Evolutionary conservation across 2,888 invertebrate genomes (phyloP).

Genomic region (Rhagium mordax): DNA sequence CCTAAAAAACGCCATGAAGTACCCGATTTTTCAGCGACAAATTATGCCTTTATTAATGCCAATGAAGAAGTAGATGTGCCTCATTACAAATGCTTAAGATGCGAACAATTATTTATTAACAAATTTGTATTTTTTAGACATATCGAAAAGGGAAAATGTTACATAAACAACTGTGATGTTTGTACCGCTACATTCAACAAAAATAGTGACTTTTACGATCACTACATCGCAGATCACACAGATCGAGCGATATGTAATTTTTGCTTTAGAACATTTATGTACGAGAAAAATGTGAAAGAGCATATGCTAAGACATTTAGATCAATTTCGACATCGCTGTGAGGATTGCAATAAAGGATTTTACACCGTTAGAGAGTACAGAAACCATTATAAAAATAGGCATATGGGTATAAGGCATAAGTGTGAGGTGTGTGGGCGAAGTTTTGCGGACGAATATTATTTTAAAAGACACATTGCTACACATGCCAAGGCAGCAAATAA

Average conservation of each 20-base stretch:
- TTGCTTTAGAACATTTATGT: conserved; percentile 69
- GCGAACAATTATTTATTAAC: conserved; percentile 68
- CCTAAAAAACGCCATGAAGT: conserved; percentile 63
- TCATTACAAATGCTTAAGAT: conserved; percentile 67
- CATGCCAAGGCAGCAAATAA: conserved; percentile 60
- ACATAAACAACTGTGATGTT: conserved; percentile 67
- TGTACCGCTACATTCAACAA: conserved; percentile 64
- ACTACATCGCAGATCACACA: conserved; percentile 64
- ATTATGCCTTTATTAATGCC: conserved; percentile 62
- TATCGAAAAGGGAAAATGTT: conserved; percentile 69
- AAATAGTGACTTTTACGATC: conserved; percentile 66
- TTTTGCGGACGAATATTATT: conserved; percentile 69
- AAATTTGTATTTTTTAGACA: conserved; percentile 68
- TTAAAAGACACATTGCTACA: conserved; percentile 66
- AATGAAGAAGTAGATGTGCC: conserved; percentile 65
- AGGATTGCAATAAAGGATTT: conserved; percentile 69
- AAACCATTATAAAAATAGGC: conserved; percentile 68
- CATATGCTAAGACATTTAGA: conserved; percentile 68
- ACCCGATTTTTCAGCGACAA: conserved; percentile 67
- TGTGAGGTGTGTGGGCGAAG: conserved; percentile 67
- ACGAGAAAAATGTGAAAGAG: conserved; percentile 69
- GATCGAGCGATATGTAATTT: conserved; percentile 68
- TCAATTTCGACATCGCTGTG: conserved; percentile 68
- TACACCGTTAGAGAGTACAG: conserved; percentile 68
- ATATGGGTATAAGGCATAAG: conserved; percentile 68